Evolutionary conservation across 2,797 vertebrate genomes (phyloP).

Genomic region (Loris lydekkerianus): DNA sequence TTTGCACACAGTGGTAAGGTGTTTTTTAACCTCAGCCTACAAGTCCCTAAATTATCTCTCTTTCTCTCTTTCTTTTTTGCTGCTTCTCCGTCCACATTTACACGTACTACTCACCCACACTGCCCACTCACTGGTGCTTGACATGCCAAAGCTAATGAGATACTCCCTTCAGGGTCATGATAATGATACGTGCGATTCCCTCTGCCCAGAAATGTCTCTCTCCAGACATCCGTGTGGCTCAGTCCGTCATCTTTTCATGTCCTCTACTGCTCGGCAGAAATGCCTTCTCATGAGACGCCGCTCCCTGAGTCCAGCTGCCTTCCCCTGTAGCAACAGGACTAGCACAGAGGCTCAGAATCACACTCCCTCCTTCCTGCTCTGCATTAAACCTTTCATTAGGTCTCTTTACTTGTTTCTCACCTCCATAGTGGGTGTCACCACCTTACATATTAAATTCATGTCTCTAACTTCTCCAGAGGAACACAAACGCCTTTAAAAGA

Average conservation of each 20-base stretch:
- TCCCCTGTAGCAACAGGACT: not conserved
- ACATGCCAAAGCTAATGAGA: not conserved
- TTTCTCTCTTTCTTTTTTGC: not conserved
- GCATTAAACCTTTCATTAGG: not conserved
- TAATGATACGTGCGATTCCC: rapidly evolving
- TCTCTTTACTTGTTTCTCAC: not conserved
- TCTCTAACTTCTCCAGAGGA: not conserved
- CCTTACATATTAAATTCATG: not conserved
- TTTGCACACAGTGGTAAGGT: not conserved
- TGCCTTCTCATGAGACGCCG: not conserved
- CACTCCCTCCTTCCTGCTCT: rapidly evolving
- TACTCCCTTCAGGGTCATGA: not conserved
- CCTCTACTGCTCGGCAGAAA: not conserved
- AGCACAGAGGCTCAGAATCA: not conserved
- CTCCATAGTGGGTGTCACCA: not conserved
- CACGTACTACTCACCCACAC: not conserved
- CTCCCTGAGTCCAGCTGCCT: not conserved
- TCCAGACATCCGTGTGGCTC: not conserved
- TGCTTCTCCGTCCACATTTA: not conserved
- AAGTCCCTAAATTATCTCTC: not conserved
- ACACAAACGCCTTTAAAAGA: not conserved
- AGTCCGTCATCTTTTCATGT: not conserved
- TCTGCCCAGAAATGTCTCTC: not conserved
- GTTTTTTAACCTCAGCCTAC: not conserved
- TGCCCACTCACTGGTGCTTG: not conserved